These are phyloP conservation scores for Microcebus tavaratra DNA, from an alignment of 2,113 vertebrate genomes.

Conservation along the genomic window DNA sequence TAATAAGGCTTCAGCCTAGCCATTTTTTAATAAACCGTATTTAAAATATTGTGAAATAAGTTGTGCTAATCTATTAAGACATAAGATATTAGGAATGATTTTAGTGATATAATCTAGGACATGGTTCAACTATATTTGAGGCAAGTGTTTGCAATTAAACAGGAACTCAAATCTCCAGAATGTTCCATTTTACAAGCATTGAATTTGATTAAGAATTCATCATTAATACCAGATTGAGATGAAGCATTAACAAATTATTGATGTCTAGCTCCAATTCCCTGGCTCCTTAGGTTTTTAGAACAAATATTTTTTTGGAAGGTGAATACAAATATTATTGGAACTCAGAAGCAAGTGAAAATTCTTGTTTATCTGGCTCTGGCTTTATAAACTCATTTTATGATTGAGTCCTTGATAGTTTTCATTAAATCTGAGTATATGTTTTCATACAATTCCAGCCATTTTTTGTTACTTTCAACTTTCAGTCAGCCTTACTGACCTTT, in stretches of 20 bases:
- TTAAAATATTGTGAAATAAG: neutral
- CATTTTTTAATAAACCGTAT: neutral
- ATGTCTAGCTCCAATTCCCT: neutral
- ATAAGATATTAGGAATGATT: neutral
- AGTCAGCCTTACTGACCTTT: neutral
- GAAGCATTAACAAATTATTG: neutral
- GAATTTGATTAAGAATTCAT: constrained; percentile 22
- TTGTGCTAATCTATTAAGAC: neutral
- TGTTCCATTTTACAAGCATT: neutral
- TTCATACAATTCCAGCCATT: neutral
- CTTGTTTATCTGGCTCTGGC: neutral
- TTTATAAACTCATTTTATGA: neutral
- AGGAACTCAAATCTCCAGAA: neutral
- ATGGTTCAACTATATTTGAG: neutral
- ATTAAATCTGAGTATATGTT: neutral
- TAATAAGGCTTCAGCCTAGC: neutral
- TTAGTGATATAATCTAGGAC: neutral
- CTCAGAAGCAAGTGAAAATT: neutral
- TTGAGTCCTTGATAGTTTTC: neutral
- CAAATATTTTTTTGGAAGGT: neutral
- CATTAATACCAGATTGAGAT: neutral
- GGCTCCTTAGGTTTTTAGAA: neutral
- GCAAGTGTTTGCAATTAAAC: neutral
- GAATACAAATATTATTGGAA: neutral
- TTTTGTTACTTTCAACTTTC: neutral